These are phyloP conservation scores for Drosophila tanythrix DNA, from an alignment of 2,888 invertebrate species.

Conservation along the genomic window DNA sequence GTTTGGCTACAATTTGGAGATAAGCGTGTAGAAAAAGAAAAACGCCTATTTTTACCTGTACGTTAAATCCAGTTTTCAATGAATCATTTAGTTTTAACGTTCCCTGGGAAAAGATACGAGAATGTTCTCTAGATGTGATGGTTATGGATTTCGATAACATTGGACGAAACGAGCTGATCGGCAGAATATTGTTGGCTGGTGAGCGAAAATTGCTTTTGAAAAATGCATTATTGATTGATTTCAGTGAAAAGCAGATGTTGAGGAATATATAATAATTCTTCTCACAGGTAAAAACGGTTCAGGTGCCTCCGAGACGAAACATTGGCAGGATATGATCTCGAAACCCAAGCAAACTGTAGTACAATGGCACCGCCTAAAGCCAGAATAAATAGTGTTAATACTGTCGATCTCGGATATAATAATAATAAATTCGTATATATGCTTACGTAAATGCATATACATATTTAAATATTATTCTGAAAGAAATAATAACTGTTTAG, in stretches of 20 bases:
- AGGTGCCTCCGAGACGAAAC: conserved; percentile 97
- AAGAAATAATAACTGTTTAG: conserved; percentile 6
- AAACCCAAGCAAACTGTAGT: conserved; percentile 98
- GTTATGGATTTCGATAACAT: conserved; percentile 99
- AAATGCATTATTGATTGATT: background rate
- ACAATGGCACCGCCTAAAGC: conserved; percentile 98
- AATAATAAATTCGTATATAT: conserved; percentile 6
- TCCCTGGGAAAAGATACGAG: conserved; percentile 98
- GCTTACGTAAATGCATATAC: conserved; percentile 29
- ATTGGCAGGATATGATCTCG: conserved; percentile 99
- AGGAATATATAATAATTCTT: background rate
- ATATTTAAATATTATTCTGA: conserved; percentile 18
- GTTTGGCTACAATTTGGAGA: conserved; percentile 98
- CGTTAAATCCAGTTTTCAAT: conserved; percentile 97
- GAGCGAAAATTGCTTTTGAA: conserved; percentile 37
- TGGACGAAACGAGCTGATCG: conserved; percentile 96
- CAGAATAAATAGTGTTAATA: conserved; percentile 88
- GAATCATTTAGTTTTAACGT: conserved; percentile 98
- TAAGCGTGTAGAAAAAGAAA: conserved; percentile 97
- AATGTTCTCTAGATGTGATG: conserved; percentile 96
- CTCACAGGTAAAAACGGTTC: conserved; percentile 94
- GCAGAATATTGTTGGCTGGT: conserved; percentile 96
- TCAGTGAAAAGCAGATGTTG: background rate
- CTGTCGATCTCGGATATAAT: conserved; percentile 8
- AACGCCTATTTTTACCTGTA: conserved; percentile 97